phyloP scores from a whole-genome alignment of 1,140 invertebrate genomes.

The Vollenhovia emeryi region DNA sequence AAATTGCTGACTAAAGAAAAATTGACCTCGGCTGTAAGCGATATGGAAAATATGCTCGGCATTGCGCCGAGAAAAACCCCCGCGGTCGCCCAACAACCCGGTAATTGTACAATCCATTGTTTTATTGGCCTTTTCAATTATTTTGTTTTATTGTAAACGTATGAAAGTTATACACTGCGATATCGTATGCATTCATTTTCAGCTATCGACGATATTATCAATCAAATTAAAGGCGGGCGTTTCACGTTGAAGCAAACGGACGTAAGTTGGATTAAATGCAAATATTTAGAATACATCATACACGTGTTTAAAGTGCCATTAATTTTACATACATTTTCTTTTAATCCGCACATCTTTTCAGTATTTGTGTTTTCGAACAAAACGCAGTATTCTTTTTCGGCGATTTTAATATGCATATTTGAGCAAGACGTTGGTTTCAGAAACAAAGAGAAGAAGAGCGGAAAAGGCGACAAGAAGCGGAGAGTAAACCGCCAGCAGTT shows the following conservation, averaged over 20 bases:
- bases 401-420: neutral
- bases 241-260: slow-evolving; percentile 90
- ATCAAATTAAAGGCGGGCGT: slow-evolving; percentile 91
- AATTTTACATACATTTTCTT: neutral
- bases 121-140: slow-evolving; percentile 8
- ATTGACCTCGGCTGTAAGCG: slow-evolving; percentile 80
- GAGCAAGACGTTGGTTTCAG: slow-evolving; percentile 69
- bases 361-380: neutral
- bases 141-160: slow-evolving; percentile 13
- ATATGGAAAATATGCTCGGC: slow-evolving; percentile 88
- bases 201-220: slow-evolving; percentile 91
- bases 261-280: slow-evolving; percentile 77
- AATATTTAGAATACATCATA: neutral
- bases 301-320: neutral
- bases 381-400: neutral
- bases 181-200: slow-evolving; percentile 60
- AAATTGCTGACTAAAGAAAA: slow-evolving; percentile 79
- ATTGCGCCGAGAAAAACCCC: slow-evolving; percentile 81
- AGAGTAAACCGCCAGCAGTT: slow-evolving; percentile 87
- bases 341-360: neutral
- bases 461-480: slow-evolving; percentile 86
- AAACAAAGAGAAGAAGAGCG: slow-evolving; percentile 86
- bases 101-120: slow-evolving; percentile 64
- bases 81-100: slow-evolving; percentile 79
- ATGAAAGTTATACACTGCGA: neutral